Evolutionary conservation across 2,113 vertebrate species (phyloP).

Genomic region (Syrrhaptes paradoxus): DNA sequence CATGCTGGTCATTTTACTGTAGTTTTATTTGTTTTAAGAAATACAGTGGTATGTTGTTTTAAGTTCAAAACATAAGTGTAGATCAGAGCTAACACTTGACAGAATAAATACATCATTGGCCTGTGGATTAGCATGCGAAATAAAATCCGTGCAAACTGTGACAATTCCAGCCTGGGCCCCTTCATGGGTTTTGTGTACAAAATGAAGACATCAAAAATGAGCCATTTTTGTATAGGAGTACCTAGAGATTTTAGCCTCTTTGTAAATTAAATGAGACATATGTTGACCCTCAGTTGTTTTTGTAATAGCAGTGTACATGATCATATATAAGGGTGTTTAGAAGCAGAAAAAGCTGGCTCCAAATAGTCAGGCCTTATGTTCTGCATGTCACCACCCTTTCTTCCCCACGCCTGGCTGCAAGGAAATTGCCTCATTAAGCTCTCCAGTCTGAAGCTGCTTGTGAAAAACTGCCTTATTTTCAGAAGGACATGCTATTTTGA

Average conservation of each 20-base stretch:
- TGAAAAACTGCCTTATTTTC: slow-evolving; percentile 25
- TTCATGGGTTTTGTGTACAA: background rate
- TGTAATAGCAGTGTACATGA: background rate
- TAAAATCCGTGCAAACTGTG: background rate
- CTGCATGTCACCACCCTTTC: background rate
- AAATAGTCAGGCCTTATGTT: background rate
- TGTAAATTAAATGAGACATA: background rate
- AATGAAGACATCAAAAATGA: background rate
- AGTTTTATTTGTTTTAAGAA: background rate
- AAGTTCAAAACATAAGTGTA: background rate
- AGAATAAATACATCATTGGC: background rate
- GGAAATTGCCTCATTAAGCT: slow-evolving; percentile 56
- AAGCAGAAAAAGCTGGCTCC: background rate
- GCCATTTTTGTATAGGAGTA: background rate
- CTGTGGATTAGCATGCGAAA: background rate
- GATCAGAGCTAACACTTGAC: background rate
- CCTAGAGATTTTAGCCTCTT: background rate
- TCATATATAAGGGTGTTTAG: background rate
- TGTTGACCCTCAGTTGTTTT: background rate
- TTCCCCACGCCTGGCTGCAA: slow-evolving; percentile 34
- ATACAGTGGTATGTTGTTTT: background rate
- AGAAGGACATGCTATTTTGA: background rate
- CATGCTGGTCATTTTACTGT: background rate
- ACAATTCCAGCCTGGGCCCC: background rate
- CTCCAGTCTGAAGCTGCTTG: background rate